These are phyloP conservation scores for Gerris buenoi DNA, from an alignment of 1,140 invertebrate genomes.

Conservation along the genomic window DNA sequence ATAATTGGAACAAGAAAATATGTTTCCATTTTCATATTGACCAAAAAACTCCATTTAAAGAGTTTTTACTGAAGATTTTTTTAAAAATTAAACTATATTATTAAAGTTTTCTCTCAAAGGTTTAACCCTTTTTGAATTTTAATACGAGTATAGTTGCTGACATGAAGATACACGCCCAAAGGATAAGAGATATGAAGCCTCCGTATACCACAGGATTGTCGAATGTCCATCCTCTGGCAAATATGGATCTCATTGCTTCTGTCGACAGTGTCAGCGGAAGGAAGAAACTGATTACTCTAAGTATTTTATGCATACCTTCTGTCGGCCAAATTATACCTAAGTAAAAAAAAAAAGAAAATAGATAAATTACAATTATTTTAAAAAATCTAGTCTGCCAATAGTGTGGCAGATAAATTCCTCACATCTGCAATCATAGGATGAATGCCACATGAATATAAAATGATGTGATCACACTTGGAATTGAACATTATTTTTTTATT, in stretches of 20 bases:
- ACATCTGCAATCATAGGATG: no score
- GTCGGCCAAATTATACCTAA: slow-evolving; percentile 70
- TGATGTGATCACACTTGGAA: no score
- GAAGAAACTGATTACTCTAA: slow-evolving; percentile 61
- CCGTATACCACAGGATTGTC: slow-evolving; percentile 66
- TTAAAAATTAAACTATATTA: no score
- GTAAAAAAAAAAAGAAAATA: slow-evolving; percentile 6
- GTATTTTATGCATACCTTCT: slow-evolving; percentile 69
- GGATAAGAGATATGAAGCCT: slow-evolving; percentile 72
- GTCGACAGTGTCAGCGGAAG: slow-evolving; percentile 83
- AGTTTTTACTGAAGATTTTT: no score
- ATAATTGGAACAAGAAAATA: no score
- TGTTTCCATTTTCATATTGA: no score
- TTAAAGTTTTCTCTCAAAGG: no score
- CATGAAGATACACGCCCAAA: slow-evolving; percentile 76
- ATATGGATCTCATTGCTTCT: slow-evolving; percentile 70
- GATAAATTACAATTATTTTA: neutral
- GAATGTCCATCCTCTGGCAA: slow-evolving; percentile 79
- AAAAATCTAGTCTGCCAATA: neutral
- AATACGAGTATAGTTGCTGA: slow-evolving; percentile 63
- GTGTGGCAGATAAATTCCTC: no score
- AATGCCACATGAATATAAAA: neutral
- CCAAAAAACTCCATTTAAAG: no score
- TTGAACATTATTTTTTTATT: neutral
- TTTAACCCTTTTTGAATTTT: slow-evolving; percentile 56